These are phyloP conservation scores for Eurytoma adleriae DNA, from an alignment of 2,888 invertebrate genomes.

Conservation along the genomic window DNA sequence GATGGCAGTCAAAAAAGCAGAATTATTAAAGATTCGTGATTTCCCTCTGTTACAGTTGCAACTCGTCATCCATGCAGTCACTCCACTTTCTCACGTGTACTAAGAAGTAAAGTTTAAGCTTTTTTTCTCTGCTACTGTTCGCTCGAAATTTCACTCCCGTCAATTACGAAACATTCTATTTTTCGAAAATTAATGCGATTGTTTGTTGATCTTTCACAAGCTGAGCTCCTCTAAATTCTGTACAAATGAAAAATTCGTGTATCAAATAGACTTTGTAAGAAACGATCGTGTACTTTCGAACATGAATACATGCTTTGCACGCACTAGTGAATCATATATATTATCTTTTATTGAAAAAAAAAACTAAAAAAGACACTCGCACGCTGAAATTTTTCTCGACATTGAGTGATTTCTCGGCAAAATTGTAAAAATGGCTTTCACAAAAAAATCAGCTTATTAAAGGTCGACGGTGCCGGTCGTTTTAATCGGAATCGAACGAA, in stretches of 20 bases:
- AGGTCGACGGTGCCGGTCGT: background rate
- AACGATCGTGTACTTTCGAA: no score
- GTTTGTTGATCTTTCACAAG: no score
- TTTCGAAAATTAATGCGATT: no score
- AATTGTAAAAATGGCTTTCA: background rate
- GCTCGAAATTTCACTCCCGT: background rate
- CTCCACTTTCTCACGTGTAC: conserved; percentile 9
- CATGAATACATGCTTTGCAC: no score
- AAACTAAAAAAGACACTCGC: no score
- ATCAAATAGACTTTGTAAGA: no score
- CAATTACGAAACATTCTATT: background rate
- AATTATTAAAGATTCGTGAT: conserved; percentile 29
- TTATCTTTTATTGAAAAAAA: no score
- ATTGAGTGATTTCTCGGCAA: background rate
- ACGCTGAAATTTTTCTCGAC: background rate
- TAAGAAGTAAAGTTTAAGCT: conserved; percentile 13
- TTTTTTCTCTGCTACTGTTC: conserved; percentile 19
- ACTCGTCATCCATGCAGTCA: background rate
- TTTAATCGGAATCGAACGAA: background rate
- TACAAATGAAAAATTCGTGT: no score
- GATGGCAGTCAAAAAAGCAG: conserved; percentile 68
- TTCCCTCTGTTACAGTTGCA: background rate
- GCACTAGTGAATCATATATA: no score
- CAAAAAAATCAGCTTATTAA: background rate
- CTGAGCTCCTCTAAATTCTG: no score